phyloP scores from a whole-genome alignment of 2,113 vertebrate genomes.

The Melanotaenia duboulayi region DNA sequence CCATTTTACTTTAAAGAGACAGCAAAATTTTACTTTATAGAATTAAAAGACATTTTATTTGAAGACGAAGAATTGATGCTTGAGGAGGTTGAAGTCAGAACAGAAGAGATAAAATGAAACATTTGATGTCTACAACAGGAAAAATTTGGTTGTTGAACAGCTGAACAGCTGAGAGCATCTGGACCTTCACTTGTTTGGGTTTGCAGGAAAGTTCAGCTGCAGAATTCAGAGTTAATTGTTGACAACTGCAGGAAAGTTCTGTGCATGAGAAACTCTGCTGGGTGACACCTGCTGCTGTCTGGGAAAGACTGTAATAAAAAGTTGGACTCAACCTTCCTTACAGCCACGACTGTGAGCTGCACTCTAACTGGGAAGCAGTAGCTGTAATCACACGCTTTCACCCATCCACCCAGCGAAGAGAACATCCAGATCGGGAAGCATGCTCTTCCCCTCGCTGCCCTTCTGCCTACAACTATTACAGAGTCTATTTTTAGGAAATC shows the following conservation, averaged over 20 bases:
- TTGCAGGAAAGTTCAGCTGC: no score
- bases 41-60: no score
- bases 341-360: neutral
- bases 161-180: no score
- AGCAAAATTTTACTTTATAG: no score
- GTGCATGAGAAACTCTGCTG: neutral
- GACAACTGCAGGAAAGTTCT: neutral
- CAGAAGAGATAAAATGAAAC: no score
- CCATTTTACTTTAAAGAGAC: no score
- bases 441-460: constrained; percentile 6
- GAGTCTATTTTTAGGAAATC: constrained; percentile 56
- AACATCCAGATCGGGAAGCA: constrained; percentile 19
- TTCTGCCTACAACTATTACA: constrained; percentile 22
- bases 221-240: neutral
- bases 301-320: neutral
- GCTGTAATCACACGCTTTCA: constrained; percentile 47
- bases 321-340: neutral
- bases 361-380: constrained; percentile 33
- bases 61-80: no score
- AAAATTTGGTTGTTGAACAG: no score
- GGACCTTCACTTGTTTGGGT: no score
- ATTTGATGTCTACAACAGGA: no score
- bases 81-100: no score
- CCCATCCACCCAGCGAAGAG: constrained; percentile 11
- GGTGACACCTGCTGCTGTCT: neutral